These are phyloP conservation scores for Lichenostomus cassidix DNA, from an alignment of 2,113 vertebrate species.

Conservation along the genomic window DNA sequence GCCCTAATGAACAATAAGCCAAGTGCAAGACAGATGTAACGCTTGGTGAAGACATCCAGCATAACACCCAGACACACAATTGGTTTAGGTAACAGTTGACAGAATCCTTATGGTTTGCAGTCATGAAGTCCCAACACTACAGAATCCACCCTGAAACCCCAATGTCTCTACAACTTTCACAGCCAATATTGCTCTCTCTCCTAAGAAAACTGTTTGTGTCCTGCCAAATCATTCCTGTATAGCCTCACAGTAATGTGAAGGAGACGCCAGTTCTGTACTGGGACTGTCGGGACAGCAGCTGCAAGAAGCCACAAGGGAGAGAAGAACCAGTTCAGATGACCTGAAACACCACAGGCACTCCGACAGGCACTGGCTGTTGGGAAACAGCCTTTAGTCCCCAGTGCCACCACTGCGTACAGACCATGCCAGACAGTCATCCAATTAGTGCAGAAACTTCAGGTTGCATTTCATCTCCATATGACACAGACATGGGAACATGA, in stretches of 20 bases:
- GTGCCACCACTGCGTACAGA: background rate
- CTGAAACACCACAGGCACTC: fast-evolving
- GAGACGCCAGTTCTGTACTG: fast-evolving
- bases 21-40: fast-evolving
- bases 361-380: fast-evolving
- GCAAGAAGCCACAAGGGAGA: background rate
- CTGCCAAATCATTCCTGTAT: background rate
- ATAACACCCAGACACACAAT: background rate
- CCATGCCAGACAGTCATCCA: background rate
- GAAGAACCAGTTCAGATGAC: background rate
- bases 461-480: background rate
- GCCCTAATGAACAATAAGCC: background rate
- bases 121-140: background rate
- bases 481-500: background rate
- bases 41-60: background rate
- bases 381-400: background rate
- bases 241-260: fast-evolving
- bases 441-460: background rate
- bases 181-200: background rate
- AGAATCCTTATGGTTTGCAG: background rate
- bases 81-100: fast-evolving
- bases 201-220: background rate
- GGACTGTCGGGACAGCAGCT: fast-evolving
- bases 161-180: background rate
- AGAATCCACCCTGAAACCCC: background rate